Evolutionary conservation across 2,113 vertebrate species (phyloP), one percentile per base, ranked within the genome.

Genomic region (Nerophis ophidion): DNA sequence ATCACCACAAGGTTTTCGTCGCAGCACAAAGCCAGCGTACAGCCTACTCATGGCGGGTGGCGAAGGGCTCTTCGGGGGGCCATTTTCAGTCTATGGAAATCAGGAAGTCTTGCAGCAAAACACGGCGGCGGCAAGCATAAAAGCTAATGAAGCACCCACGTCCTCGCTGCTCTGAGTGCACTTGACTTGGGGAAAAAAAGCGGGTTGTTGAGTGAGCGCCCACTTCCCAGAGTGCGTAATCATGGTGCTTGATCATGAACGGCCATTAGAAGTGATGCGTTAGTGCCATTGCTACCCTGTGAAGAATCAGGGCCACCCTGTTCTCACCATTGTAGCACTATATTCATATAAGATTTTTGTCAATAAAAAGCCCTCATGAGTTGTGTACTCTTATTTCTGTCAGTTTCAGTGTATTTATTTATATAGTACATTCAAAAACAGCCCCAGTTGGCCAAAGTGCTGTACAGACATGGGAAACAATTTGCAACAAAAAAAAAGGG

Each of bases 91-190:
- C 63, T 59, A 35, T 63, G 61, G 72, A 74, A 79, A 83, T 78
- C 65, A 66, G 72, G 62, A 77, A 81, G 82, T 73, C 70, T 71
- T 69, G 51, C 48, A 60, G 77, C 66, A 77, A 84, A 44, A 84
- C 72, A 71, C 66, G 64, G 74, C 12, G 71, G 68, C 72, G 78
- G 65, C 62, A 57, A 11, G 73, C 76, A 80, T 84, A 81, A 84
- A 84, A 84, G 81, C 81, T 84, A 86, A 89, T 84, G 85, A 86
- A 84, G 83, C 84, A 84, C 81, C 84, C 81, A 82, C 76, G 60
- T 80, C 73, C 70, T 72, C 67, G 65, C 81, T 61, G 79, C 73
- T 51, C 62, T 48, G 65, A 84, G 79, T 81, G 85, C 77, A 84
- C 84, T 86, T 82, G 79, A 79, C 82, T 83, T 75, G 82, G 38